Evolutionary conservation across 64 coral and sea anemone genomes (phyloP).

Genomic region (Orbicella faveolata): DNA sequence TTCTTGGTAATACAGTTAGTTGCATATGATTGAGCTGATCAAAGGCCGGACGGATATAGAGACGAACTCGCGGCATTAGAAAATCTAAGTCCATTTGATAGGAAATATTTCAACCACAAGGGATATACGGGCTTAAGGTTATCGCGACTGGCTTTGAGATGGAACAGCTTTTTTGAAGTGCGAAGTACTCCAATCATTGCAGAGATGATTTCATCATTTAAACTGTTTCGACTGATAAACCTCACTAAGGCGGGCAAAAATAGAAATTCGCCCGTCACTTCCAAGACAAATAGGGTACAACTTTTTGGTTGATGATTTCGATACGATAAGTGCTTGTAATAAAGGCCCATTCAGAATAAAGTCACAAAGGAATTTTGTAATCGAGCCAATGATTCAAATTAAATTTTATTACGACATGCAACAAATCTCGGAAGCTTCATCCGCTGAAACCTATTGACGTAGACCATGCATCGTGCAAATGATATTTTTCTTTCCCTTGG

Average conservation of each 20-base stretch:
- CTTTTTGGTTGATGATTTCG: background rate
- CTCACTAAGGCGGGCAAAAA: background rate
- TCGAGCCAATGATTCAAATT: too few species aligned
- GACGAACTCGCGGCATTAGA: background rate
- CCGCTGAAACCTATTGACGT: too few species aligned
- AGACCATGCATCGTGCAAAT: too few species aligned
- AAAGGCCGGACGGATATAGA: too few species aligned
- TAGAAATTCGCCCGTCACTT: slow-evolving; percentile 5
- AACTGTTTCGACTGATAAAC: slow-evolving; percentile 18
- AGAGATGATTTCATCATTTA: slow-evolving; percentile 10
- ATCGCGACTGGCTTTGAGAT: slow-evolving; percentile 2
- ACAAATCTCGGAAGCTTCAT: too few species aligned
- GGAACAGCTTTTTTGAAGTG: slow-evolving; percentile 21
- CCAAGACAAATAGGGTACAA: slow-evolving; percentile 3
- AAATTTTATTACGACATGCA: too few species aligned
- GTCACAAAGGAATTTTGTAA: background rate
- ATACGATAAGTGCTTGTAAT: slow-evolving; percentile 17
- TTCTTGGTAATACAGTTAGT: too few species aligned
- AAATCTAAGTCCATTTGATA: background rate
- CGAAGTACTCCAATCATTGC: background rate
- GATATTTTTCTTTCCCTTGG: too few species aligned
- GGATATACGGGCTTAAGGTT: background rate
- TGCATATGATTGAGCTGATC: too few species aligned
- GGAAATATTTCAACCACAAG: background rate
- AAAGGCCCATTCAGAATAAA: background rate